Percentiles rank a stretch among this genome's conserved stretches.
phyloP scores from a whole-genome alignment of 2,797 vertebrate species.

The Cephalopachus bancanus region DNA sequence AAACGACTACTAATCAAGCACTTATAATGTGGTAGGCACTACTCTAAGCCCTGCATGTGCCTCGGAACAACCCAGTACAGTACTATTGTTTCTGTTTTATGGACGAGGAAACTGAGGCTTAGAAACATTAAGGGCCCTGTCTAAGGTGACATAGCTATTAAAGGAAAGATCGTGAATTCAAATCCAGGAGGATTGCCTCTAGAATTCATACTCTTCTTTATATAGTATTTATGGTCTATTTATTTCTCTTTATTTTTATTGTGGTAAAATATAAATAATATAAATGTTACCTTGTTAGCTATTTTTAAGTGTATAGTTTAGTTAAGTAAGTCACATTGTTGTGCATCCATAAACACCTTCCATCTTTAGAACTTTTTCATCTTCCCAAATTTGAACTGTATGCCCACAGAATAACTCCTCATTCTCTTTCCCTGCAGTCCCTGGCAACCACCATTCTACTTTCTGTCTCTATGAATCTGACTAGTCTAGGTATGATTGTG shows the following conservation, averaged over 20 bases:
- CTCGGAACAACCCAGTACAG: not conserved
- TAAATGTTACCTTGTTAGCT: not conserved
- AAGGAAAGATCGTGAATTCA: not conserved
- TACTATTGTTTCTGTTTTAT: not conserved
- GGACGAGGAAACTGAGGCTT: not conserved
- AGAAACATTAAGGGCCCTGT: not conserved
- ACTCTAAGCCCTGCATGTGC: not conserved
- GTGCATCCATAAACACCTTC: not conserved
- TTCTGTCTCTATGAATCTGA: not conserved
- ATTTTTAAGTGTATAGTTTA: not conserved
- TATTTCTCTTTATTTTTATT: slow-evolving; percentile 10
- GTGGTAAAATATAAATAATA: not conserved
- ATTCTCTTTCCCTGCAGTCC: not conserved
- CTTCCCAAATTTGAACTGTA: not conserved
- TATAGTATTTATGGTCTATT: not conserved
- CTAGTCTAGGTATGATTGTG: not conserved
- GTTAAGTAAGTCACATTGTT: not conserved
- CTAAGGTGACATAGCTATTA: not conserved
- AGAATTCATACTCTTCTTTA: not conserved
- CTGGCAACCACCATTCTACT: not conserved
- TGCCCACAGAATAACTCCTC: not conserved
- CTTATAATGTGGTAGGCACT: not conserved
- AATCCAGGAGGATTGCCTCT: not conserved
- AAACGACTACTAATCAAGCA: not conserved
- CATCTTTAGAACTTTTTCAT: not conserved